A percentile compares a stretch with the other conserved stretches of the same genome.
Evolutionary conservation across 2,888 invertebrate species (phyloP).

Genomic region (Pseudococcus jackbeardsleyi): DNA sequence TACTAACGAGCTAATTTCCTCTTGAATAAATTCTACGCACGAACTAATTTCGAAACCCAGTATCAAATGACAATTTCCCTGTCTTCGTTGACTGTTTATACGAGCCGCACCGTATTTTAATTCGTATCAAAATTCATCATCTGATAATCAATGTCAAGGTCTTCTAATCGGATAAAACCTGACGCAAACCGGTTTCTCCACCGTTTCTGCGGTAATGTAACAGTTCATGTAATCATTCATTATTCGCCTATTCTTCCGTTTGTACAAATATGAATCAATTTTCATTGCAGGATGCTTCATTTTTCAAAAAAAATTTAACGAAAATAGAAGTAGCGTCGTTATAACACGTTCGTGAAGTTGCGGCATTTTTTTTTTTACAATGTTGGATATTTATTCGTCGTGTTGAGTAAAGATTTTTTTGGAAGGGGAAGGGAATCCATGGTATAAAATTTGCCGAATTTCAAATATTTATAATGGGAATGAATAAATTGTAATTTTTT

Average conservation of each 20-base stretch:
- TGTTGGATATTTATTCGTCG: no score
- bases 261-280: background rate
- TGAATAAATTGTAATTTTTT: no score
- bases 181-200: conserved; percentile 10
- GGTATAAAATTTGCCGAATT: no score
- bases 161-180: background rate
- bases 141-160: conserved; percentile 45
- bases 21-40: background rate
- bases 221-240: background rate
- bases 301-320: background rate
- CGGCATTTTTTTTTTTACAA: no score
- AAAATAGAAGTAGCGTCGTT: background rate
- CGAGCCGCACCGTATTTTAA: background rate
- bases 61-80: conserved; percentile 17
- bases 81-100: background rate
- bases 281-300: background rate
- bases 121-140: conserved; percentile 9
- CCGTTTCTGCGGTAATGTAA: background rate
- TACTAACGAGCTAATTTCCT: background rate
- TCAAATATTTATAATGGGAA: no score
- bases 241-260: background rate
- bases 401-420: no score
- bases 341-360: background rate
- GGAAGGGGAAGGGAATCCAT: no score
- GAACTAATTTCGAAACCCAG: conserved; percentile 1